Percentiles rank a stretch among this genome's conserved stretches.
These are phyloP conservation scores for Taphrorychus bicolor DNA, from an alignment of 2,888 invertebrate species.

Conservation along the genomic window DNA sequence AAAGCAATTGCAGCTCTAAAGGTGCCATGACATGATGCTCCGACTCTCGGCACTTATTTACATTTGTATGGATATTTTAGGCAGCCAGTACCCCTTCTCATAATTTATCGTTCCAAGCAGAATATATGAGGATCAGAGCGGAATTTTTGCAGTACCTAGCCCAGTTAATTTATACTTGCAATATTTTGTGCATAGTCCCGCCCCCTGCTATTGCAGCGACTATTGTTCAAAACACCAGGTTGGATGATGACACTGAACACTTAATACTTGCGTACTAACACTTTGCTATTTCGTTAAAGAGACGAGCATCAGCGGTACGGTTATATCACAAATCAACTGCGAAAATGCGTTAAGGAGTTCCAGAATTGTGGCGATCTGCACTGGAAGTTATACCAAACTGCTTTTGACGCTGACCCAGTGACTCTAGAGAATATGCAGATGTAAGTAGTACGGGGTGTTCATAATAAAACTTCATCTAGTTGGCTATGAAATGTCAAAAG, in stretches of 20 bases:
- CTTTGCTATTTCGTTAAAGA: constrained; percentile 14
- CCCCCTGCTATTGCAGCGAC: constrained; percentile 91
- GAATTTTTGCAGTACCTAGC: constrained; percentile 73
- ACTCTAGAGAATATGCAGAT: constrained; percentile 77
- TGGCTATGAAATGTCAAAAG: too few relatives aligned
- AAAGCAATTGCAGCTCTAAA: constrained; percentile 69
- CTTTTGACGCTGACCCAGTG: constrained; percentile 85
- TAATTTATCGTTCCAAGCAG: constrained; percentile 75
- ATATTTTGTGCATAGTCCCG: constrained; percentile 85
- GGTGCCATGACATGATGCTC: constrained; percentile 50
- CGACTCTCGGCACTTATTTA: not conserved
- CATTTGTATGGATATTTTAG: constrained; percentile 55
- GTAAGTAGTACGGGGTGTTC: constrained; percentile 60
- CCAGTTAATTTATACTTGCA: constrained; percentile 73
- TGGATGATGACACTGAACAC: not conserved
- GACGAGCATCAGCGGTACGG: constrained; percentile 82
- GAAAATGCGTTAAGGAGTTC: constrained; percentile 77
- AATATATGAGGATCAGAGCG: constrained; percentile 78
- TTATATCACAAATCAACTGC: constrained; percentile 78
- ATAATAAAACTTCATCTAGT: not conserved
- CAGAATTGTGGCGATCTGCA: constrained; percentile 76
- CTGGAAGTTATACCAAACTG: constrained; percentile 79
- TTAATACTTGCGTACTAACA: not conserved
- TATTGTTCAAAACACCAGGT: constrained; percentile 75
- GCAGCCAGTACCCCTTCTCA: constrained; percentile 72